phyloP scores from a whole-genome alignment of 2,888 invertebrate genomes.

The Quadroppia sp. region DNA sequence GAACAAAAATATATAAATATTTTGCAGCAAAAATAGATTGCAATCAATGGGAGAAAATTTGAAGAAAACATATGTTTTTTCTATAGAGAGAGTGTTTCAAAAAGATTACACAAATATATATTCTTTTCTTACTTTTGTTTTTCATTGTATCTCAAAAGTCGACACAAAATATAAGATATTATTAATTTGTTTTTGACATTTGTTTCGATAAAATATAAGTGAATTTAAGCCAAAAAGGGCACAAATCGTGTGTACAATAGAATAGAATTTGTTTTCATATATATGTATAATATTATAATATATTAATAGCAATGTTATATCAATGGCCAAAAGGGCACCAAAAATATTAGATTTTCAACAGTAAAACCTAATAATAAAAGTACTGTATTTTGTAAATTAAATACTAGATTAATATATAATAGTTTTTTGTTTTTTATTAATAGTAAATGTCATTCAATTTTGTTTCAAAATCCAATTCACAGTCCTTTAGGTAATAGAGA shows the following conservation, averaged over 20 bases:
- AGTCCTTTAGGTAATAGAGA: background rate
- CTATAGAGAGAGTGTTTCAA: background rate
- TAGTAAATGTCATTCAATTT: slow-evolving; percentile 34
- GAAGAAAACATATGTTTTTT: no score
- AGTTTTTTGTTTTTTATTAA: background rate
- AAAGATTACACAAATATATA: background rate
- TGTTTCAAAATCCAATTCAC: background rate
- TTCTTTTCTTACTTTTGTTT: background rate
- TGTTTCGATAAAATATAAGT: background rate
- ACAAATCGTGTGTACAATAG: slow-evolving; percentile 22
- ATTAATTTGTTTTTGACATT: slow-evolving; percentile 23
- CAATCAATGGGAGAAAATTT: background rate
- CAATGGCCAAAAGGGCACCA: slow-evolving; percentile 31
- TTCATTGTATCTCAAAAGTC: no score
- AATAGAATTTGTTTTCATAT: slow-evolving; percentile 9
- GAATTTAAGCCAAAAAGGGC: slow-evolving; percentile 34
- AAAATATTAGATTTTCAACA: slow-evolving; percentile 29
- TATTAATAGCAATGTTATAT: slow-evolving; percentile 34
- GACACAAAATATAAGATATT: no score
- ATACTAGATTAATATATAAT: slow-evolving; percentile 30
- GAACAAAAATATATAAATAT: background rate
- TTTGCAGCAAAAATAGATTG: slow-evolving; percentile 26
- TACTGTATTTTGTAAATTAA: slow-evolving; percentile 28
- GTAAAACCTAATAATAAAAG: slow-evolving; percentile 5
- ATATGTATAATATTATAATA: background rate